Conservation (phyloP, 2,797 vertebrate species). For the Galagoides demidoff region DNA sequence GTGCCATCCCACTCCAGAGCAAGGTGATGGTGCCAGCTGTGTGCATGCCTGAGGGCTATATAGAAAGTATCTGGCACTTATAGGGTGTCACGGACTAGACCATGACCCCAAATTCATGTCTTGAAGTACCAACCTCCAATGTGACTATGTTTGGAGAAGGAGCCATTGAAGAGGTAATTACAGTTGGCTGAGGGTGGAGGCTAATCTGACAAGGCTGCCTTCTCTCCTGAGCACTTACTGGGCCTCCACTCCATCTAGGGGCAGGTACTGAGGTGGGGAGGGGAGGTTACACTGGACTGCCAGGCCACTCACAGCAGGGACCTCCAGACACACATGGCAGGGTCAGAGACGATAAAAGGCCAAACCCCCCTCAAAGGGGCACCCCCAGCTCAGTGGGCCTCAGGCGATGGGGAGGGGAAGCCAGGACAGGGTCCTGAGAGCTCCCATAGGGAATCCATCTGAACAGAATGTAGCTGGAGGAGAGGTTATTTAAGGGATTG, state of each 20-base stretch:
- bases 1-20: not conserved
- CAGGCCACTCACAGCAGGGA: too few relatives aligned
- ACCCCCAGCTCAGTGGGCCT: not conserved
- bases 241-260: not conserved
- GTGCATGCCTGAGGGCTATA: not conserved
- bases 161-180: not conserved
- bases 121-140: not conserved
- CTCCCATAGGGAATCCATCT: not conserved
- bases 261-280: not conserved
- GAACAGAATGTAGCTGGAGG: not conserved
- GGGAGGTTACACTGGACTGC: too few relatives aligned
- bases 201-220: not conserved
- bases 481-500: not conserved
- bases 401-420: not conserved
- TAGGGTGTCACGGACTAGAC: not conserved
- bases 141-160: not conserved
- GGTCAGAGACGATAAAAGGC: not conserved
- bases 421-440: not conserved
- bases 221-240: not conserved
- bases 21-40: accelerated
- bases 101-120: not conserved
- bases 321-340: not conserved
- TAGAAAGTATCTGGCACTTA: not conserved
- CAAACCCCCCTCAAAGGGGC: not conserved
- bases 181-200: not conserved